phyloP scores from a whole-genome alignment of 2,888 invertebrate species.

The Parnassius apollo region DNA sequence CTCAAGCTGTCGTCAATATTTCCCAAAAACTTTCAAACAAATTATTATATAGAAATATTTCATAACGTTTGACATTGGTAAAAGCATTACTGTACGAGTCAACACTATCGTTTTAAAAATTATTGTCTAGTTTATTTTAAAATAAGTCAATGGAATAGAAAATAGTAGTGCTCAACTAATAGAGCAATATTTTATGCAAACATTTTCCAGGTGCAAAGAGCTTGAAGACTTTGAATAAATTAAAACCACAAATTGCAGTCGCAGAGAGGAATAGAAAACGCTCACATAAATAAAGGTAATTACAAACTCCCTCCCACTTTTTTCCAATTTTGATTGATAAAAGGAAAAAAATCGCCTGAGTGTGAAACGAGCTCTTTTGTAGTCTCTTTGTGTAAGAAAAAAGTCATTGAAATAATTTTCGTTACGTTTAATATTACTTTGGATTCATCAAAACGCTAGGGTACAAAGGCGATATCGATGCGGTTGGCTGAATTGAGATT shows the following conservation, averaged over 20 bases:
- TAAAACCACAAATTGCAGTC: slow-evolving; percentile 77
- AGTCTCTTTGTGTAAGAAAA: slow-evolving; percentile 34
- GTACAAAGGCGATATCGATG: slow-evolving; percentile 35
- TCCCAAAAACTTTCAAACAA: too few relatives aligned
- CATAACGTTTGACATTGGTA: too few relatives aligned
- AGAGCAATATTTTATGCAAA: slow-evolving; percentile 73
- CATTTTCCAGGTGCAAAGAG: slow-evolving; percentile 76
- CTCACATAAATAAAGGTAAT: slow-evolving; percentile 75
- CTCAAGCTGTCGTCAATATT: too few relatives aligned
- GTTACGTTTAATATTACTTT: slow-evolving; percentile 45
- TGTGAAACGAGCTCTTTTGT: slow-evolving; percentile 42
- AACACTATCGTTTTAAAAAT: too few relatives aligned
- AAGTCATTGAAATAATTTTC: slow-evolving; percentile 45
- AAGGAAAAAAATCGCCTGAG: slow-evolving; percentile 41
- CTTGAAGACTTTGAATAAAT: slow-evolving; percentile 65
- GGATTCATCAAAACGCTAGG: slow-evolving; percentile 37
- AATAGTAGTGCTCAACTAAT: slow-evolving; percentile 59
- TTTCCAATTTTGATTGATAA: slow-evolving; percentile 48
- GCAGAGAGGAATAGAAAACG: slow-evolving; percentile 61
- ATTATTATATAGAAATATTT: too few relatives aligned
- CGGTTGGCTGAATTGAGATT: slow-evolving; percentile 39
- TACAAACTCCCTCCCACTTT: slow-evolving; percentile 47
- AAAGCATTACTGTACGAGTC: too few relatives aligned
- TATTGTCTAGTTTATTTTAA: neutral
- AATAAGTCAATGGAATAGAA: slow-evolving; percentile 51